Evolutionary conservation across 2,888 invertebrate genomes (phyloP).

Genomic region (Chrysolina haemoptera): DNA sequence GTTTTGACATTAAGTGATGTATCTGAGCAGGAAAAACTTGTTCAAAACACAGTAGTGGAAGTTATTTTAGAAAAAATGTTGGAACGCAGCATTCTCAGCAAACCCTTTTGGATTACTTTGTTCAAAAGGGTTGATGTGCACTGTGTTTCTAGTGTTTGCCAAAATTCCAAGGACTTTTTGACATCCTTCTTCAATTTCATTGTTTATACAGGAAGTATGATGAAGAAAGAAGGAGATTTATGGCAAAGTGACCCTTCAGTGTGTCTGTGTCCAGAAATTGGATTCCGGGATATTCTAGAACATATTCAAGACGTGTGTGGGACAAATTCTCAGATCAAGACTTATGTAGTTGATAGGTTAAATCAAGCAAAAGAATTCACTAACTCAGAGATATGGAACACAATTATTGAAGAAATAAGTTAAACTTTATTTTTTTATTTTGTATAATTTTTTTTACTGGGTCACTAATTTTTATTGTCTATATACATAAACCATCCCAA

Average conservation of each 20-base stretch:
- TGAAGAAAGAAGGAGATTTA: constrained; percentile 62
- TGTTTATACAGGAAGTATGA: constrained; percentile 69
- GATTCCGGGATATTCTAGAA: constrained; percentile 70
- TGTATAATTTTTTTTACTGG: not conserved
- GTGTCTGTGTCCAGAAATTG: constrained; percentile 69
- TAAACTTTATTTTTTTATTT: constrained; percentile 6
- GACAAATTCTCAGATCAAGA: constrained; percentile 65
- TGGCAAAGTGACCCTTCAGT: constrained; percentile 65
- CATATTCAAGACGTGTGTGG: constrained; percentile 69
- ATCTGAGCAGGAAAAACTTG: constrained; percentile 46
- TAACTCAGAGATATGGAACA: constrained; percentile 68
- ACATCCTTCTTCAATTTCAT: constrained; percentile 68
- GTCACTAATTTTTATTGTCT: not conserved
- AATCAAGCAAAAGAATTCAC: constrained; percentile 67
- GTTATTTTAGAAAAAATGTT: constrained; percentile 63
- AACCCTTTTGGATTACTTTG: constrained; percentile 65
- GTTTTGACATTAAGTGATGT: constrained; percentile 57
- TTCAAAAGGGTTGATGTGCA: constrained; percentile 63
- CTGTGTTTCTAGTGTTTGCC: constrained; percentile 63
- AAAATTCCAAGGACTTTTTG: constrained; percentile 65
- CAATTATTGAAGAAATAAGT: constrained; percentile 50
- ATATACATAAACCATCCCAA: too few relatives aligned
- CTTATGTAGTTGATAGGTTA: constrained; percentile 70
- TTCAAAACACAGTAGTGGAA: constrained; percentile 61
- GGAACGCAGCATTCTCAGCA: constrained; percentile 63